Conservation (phyloP, 2,888 invertebrate genomes). For the Agonopterix arenella region DNA sequence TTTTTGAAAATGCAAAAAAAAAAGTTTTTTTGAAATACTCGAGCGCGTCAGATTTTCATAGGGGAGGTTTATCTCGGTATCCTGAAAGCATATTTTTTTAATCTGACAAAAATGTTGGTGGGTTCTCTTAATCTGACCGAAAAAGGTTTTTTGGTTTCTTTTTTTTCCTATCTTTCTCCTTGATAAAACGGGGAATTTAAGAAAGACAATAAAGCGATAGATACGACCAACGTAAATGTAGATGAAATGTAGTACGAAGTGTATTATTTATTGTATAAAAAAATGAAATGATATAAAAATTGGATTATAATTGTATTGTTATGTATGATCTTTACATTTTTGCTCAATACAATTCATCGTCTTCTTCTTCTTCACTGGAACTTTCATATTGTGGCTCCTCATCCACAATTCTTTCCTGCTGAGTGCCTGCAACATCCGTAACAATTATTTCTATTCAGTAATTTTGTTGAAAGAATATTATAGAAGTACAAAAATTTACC, state of each 20-base stretch:
- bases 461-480: slow-evolving; percentile 8
- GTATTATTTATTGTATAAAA: background rate
- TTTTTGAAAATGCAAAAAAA: too few species aligned
- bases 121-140: too few species aligned
- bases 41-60: too few species aligned
- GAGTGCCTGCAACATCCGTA: slow-evolving; percentile 6
- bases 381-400: slow-evolving; percentile 8
- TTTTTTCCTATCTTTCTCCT: too few species aligned
- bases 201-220: too few species aligned
- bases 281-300: slow-evolving; percentile 5
- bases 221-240: too few species aligned
- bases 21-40: too few species aligned
- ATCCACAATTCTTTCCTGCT: slow-evolving; percentile 7
- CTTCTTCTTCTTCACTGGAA: slow-evolving; percentile 7
- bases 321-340: slow-evolving; percentile 7
- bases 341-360: slow-evolving; percentile 8
- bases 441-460: slow-evolving; percentile 7
- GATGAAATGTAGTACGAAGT: background rate
- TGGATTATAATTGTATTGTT: slow-evolving; percentile 2
- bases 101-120: too few species aligned
- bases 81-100: too few species aligned
- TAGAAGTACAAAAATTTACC: slow-evolving; percentile 7
- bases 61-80: too few species aligned
- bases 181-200: too few species aligned
- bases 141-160: too few species aligned